Evolutionary conservation across 2,888 invertebrate genomes (phyloP).

Genomic region (Caenorhabditis wallacei): DNA sequence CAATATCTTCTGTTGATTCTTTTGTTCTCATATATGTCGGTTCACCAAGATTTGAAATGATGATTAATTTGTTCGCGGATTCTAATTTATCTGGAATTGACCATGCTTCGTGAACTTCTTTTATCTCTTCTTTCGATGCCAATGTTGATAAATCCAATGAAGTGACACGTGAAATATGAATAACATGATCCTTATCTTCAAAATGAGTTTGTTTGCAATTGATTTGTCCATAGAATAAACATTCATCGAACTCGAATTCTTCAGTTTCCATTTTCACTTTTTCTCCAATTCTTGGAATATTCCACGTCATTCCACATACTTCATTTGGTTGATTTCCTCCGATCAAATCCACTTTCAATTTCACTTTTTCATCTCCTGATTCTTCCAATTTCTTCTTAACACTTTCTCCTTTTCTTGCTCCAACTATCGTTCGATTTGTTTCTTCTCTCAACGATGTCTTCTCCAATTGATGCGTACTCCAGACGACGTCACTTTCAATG

Average conservation of each 20-base stretch:
- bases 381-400: conserved; percentile 65
- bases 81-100: conserved; percentile 61
- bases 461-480: conserved; percentile 67
- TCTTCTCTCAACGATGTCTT: conserved; percentile 47
- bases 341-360: conserved; percentile 75
- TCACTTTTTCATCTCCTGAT: conserved; percentile 74
- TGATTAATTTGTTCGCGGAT: conserved; percentile 34
- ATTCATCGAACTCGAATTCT: conserved; percentile 79
- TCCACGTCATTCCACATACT: conserved; percentile 52
- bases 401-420: conserved; percentile 55
- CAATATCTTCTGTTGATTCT: conserved; percentile 72
- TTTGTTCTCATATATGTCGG: conserved; percentile 47
- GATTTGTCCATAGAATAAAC: conserved; percentile 77
- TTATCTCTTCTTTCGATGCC: conserved; percentile 63
- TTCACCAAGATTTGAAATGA: conserved; percentile 72
- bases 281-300: conserved; percentile 66
- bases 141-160: conserved; percentile 37
- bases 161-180: conserved; percentile 63
- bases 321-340: conserved; percentile 58
- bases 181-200: conserved; percentile 67
- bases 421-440: conserved; percentile 44
- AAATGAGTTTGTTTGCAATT: conserved; percentile 65
- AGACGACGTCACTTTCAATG: conserved; percentile 70
- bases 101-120: conserved; percentile 51
- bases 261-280: conserved; percentile 68